These are phyloP conservation scores for Calcarius lapponicus DNA, from an alignment of 2,797 vertebrate genomes.

Conservation along the genomic window DNA sequence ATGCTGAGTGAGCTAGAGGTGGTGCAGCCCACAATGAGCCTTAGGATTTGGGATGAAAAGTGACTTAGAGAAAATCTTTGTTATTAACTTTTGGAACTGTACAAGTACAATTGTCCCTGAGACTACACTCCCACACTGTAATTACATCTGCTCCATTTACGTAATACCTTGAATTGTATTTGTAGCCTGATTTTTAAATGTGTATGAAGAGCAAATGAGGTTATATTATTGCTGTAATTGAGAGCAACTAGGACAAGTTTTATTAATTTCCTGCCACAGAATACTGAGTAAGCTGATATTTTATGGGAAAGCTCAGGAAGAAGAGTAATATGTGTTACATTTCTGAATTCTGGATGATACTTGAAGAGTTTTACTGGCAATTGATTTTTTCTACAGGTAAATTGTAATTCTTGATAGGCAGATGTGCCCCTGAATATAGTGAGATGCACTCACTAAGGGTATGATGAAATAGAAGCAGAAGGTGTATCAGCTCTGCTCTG, in stretches of 20 bases:
- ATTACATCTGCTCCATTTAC: constrained; percentile 36
- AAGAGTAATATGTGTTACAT: constrained; percentile 19
- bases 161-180: constrained; percentile 39
- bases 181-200: constrained; percentile 51
- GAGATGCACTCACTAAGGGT: not conserved
- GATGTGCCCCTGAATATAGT: not conserved
- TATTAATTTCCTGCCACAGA: constrained; percentile 63
- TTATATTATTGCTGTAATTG: constrained; percentile 60
- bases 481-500: not conserved
- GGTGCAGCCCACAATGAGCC: not conserved
- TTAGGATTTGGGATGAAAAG: not conserved
- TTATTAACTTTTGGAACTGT: not conserved
- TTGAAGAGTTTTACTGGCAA: constrained; percentile 49
- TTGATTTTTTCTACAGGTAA: constrained; percentile 41
- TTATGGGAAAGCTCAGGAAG: constrained; percentile 52
- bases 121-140: not conserved
- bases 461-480: not conserved
- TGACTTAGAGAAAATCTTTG: not conserved
- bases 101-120: not conserved
- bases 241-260: constrained; percentile 58
- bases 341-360: constrained; percentile 22
- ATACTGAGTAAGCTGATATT: constrained; percentile 57
- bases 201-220: constrained; percentile 34
- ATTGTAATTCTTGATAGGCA: constrained; percentile 17
- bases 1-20: not conserved